A percentile compares a stretch with the other conserved stretches of the same genome.
These are phyloP conservation scores for Siniperca scherzeri DNA, from an alignment of 2,797 vertebrate genomes.

Conservation along the genomic window DNA sequence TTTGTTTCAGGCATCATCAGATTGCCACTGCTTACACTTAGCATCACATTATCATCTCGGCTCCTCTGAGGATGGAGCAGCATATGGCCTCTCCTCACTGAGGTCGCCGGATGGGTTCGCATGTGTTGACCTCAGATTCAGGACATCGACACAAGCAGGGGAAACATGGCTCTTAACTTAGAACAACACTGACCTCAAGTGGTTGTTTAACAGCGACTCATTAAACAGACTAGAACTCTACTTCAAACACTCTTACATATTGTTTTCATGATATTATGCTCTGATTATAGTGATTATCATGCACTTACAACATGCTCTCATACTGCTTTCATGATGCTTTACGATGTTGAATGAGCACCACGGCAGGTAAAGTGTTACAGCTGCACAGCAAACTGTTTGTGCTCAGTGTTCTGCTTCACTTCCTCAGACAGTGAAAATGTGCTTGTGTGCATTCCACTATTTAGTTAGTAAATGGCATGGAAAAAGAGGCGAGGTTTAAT, in stretches of 20 bases:
- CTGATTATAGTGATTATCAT: conserved; percentile 16
- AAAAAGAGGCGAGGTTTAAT: conserved; percentile 31
- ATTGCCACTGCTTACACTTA: conserved; percentile 3
- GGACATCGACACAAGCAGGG: conserved; percentile 26
- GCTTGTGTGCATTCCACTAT: conserved; percentile 34
- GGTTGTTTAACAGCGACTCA: conserved; percentile 36
- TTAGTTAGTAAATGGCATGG: conserved; percentile 47
- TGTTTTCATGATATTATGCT: conserved; percentile 8
- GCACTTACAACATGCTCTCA: not conserved
- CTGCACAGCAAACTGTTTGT: not conserved
- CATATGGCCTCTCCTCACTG: conserved; percentile 16
- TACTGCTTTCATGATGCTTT: not conserved
- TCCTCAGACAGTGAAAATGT: conserved; percentile 9
- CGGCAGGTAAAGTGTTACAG: conserved; percentile 7
- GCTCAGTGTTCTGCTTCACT: conserved; percentile 36
- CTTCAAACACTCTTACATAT: too few species aligned
- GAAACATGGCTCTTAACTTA: not conserved
- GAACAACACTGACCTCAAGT: conserved; percentile 78
- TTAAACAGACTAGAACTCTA: not conserved
- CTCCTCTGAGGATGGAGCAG: conserved; percentile 36
- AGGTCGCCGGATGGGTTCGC: conserved; percentile 47
- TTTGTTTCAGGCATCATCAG: conserved; percentile 27
- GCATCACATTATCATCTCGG: conserved; percentile 10
- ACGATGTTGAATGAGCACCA: not conserved
- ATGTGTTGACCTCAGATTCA: conserved; percentile 65